Evolutionary conservation across 2,888 invertebrate species (phyloP), one percentile per base, ranked within the genome.

Genomic region (Panzeria rudis): DNA sequence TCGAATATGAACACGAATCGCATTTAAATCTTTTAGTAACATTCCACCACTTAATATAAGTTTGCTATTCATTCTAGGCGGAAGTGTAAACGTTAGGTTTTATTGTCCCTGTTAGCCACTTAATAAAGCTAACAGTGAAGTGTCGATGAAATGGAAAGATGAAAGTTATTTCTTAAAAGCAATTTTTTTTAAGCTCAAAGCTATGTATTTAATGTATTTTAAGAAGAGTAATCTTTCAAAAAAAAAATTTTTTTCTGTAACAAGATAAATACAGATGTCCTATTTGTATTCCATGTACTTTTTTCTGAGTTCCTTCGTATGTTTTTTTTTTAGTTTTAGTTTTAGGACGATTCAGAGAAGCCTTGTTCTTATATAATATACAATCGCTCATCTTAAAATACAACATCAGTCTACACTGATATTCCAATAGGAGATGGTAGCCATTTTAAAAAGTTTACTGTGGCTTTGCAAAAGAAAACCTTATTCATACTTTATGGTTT

Each of bases 261-360:
- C n/a, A n/a, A n/a, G n/a, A n/a, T n/a, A n/a, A n/a, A n/a, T 17
- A 81, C 89, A 89, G 89, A 88, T 89, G 89, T 89, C 88, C 88
- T 17, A 2, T 88, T 88, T 87, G 88, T 85, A 75, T 52, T 84
- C 44, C 29, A 25, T 72, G 23, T n/a, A 59, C 47, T 77, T 59
- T 59, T 35, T 35, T 35, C 9, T 44, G 13, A 17, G 29, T 17
- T 78, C 29, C 61, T 69, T 35, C 9, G 17, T 15, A 20, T 20
- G 20, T 9, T 9, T 50, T 1, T 15, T 29, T 64, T 52, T 44
- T 64, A n/a, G n/a, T 72, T 64, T 68, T 11, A 11, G 47, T 9
- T 38, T 23, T 50, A 35, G 6, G 11, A 1, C 3, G 11, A 13
- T 56, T 44, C 25, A 11, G 8, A 0, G 25, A 3, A 17, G 29